Conservation (phyloP, 2,113 vertebrate species). For the Strigops habroptila region DNA sequence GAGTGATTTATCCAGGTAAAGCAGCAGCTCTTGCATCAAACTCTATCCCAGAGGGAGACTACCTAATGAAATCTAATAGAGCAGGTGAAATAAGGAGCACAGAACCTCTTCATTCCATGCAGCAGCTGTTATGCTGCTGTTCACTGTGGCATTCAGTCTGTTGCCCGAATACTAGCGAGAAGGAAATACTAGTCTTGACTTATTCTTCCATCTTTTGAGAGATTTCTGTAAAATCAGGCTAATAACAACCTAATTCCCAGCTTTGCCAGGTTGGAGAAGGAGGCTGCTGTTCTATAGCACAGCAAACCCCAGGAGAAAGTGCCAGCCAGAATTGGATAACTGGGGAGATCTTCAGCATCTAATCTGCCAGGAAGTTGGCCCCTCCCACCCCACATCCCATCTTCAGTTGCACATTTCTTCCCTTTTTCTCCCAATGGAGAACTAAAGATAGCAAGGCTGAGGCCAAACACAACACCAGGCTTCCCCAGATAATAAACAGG, state of each 20-base stretch:
- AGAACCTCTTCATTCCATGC: background rate
- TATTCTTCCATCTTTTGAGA: background rate
- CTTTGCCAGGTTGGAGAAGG: background rate
- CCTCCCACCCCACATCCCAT: background rate
- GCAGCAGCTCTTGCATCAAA: background rate
- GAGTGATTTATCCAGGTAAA: background rate
- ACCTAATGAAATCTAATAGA: background rate
- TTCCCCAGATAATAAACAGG: background rate
- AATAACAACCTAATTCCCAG: background rate
- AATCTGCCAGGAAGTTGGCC: background rate
- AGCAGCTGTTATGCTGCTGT: background rate
- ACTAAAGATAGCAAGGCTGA: background rate
- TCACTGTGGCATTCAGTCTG: background rate
- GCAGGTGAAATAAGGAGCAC: background rate
- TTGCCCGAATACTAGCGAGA: background rate
- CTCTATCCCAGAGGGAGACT: background rate
- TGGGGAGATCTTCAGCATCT: background rate
- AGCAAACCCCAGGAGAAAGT: background rate
- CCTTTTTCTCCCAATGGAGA: background rate
- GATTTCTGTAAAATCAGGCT: background rate
- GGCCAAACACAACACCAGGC: background rate
- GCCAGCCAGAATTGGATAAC: background rate
- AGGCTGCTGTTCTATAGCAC: background rate
- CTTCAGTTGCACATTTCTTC: background rate
- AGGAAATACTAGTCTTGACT: background rate